phyloP scores from a whole-genome alignment of 35 echinoderm and acorn worm species.

The Ptychodera flava region DNA sequence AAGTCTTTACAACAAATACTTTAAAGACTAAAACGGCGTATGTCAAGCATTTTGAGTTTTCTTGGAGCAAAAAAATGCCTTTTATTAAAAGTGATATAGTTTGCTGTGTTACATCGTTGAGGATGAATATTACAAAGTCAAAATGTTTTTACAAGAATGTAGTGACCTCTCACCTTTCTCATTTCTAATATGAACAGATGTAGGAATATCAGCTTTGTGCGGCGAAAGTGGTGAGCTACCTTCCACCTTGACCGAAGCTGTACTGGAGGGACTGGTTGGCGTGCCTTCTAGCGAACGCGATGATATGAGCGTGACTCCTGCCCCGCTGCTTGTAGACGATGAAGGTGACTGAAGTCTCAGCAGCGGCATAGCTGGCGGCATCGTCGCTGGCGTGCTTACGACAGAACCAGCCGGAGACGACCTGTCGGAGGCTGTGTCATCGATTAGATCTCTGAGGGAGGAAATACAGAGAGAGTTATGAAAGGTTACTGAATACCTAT shows the following conservation, averaged over 20 bases:
- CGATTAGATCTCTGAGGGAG: not conserved
- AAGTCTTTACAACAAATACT: too few relatives aligned
- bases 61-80: too few relatives aligned
- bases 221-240: not conserved
- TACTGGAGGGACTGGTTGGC: not conserved
- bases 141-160: too few relatives aligned
- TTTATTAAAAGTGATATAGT: too few relatives aligned
- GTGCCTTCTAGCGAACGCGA: not conserved
- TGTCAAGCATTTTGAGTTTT: too few relatives aligned
- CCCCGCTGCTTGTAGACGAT: slow-evolving; percentile 16
- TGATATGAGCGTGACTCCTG: slow-evolving; percentile 14
- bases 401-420: slow-evolving; percentile 2
- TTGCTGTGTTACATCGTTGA: too few relatives aligned
- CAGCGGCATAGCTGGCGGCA: slow-evolving; percentile 90
- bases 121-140: too few relatives aligned
- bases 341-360: slow-evolving; percentile 36
- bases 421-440: not conserved
- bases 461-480: too few relatives aligned
- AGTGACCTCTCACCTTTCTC: not conserved
- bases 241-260: not conserved
- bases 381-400: slow-evolving; percentile 19
- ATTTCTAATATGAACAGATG: not conserved
- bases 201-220: not conserved
- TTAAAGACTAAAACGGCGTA: too few relatives aligned
- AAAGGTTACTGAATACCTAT: too few relatives aligned